Evolutionary conservation across 2,113 vertebrate genomes (phyloP), one percentile per base, ranked within the genome.

Genomic region (Pampusana beccarii): DNA sequence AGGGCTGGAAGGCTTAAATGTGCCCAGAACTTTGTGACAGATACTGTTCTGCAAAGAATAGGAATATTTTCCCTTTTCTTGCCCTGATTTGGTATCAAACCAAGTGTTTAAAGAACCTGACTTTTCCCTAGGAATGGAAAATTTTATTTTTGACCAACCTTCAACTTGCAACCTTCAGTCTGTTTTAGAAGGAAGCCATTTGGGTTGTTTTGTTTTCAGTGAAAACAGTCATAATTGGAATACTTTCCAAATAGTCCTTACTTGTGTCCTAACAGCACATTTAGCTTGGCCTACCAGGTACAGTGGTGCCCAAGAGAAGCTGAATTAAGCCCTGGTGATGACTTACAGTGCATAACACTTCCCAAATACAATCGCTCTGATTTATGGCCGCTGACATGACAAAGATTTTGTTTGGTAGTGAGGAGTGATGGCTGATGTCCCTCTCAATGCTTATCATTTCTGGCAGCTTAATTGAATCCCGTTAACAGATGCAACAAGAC

Each of bases 341-440:
- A 96, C 61, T 96, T 96, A 78, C 20, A 66, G 53, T 40, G 66
- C 74, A 71, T 23, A 78, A 86, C 53, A 42, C 65, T 90, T 93
- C 86, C 95, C 74, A 78, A 58, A 77, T 40, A 60, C 79, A 84
- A 65, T 90, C 75, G 9, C 67, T 36, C 64, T 77, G 95, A 96
- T 92, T 97, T 96, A 95, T 62, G 85, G 81, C 75, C 2, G 7
- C 60, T 93, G 91, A 96, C 78, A 87, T 36, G 73, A 81, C 23
- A 79, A 96, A 88, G 96, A 95, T 97, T 92, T 90, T 97, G 84
- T 85, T 83, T 84, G 88, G 82, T 90, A 80, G 51, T n/a, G 61
- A 97, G 91, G 79, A 96, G 94, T 93, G 90, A 96, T 92, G 62
- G 91, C 85, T 93, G 58, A 81, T 64, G 72, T 96, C 90, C 89